These are phyloP conservation scores for Graptemys geographica DNA, from an alignment of 2,797 vertebrate species.

Conservation along the genomic window DNA sequence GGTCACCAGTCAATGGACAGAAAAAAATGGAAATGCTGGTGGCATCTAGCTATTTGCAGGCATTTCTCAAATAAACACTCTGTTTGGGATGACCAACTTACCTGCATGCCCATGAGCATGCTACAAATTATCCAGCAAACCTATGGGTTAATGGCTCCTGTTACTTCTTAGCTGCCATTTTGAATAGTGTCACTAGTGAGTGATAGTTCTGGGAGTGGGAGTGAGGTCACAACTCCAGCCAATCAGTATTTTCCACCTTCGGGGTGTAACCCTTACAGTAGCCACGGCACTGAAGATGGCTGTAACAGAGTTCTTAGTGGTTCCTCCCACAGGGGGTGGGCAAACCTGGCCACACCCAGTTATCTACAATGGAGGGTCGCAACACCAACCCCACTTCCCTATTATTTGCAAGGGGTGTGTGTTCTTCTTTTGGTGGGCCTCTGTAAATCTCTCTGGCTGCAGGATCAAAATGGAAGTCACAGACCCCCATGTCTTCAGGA, in stretches of 20 bases:
- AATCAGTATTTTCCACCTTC: neutral
- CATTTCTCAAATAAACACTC: constrained; percentile 13
- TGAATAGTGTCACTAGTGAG: neutral
- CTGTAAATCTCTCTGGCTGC: neutral
- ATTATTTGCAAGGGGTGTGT: neutral
- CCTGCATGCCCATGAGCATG: neutral
- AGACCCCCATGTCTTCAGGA: neutral
- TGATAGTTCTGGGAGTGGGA: neutral
- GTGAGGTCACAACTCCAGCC: neutral
- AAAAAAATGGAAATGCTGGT: neutral
- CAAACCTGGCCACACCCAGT: neutral
- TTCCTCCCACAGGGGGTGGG: neutral
- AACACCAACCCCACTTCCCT: neutral
- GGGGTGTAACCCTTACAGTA: neutral
- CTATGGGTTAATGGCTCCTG: neutral
- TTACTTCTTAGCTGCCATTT: neutral
- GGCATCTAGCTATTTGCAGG: neutral
- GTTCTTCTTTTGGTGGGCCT: neutral
- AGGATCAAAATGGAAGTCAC: neutral
- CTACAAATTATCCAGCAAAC: neutral
- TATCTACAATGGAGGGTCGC: neutral
- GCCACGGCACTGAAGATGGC: neutral
- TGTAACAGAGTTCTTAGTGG: neutral
- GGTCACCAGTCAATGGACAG: neutral
- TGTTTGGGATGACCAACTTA: constrained; percentile 3